Evolutionary conservation across 92 coral and sea anemone species (phyloP).

Genomic region (Phenganax marumi): DNA sequence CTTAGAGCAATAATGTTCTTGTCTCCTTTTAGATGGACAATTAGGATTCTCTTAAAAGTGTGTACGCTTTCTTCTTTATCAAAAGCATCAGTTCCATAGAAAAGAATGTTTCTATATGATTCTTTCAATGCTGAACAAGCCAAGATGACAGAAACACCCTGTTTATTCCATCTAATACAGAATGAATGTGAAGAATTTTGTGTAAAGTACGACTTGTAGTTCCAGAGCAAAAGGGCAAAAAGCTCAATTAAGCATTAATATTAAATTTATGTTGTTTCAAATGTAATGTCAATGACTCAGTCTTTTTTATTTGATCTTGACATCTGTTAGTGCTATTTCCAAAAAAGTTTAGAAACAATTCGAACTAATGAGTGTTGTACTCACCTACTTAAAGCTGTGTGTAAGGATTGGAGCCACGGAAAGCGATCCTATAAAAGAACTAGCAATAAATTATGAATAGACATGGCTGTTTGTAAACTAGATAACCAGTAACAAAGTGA

Average conservation of each 20-base stretch:
- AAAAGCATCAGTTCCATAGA: slow-evolving; percentile 60
- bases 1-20: slow-evolving; percentile 69
- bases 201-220: neutral
- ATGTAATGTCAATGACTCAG: too few species aligned
- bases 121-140: slow-evolving; percentile 91
- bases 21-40: slow-evolving; percentile 75
- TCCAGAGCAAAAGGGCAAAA: too few species aligned
- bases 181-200: neutral
- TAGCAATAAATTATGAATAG: neutral
- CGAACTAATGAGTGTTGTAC: neutral
- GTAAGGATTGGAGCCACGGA: slow-evolving; percentile 84
- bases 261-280: too few species aligned
- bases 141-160: slow-evolving; percentile 75
- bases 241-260: too few species aligned
- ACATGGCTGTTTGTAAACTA: too few species aligned
- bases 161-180: slow-evolving; percentile 66
- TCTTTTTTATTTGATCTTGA: too few species aligned
- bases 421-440: slow-evolving; percentile 64
- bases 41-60: slow-evolving; percentile 49
- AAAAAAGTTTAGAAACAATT: neutral
- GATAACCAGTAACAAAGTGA: too few species aligned
- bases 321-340: too few species aligned
- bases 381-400: slow-evolving; percentile 75
- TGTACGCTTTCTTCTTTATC: slow-evolving; percentile 26
- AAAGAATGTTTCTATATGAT: slow-evolving; percentile 73